phyloP scores from a whole-genome alignment of 2,113 vertebrate genomes.

The Pantherophis guttatus region DNA sequence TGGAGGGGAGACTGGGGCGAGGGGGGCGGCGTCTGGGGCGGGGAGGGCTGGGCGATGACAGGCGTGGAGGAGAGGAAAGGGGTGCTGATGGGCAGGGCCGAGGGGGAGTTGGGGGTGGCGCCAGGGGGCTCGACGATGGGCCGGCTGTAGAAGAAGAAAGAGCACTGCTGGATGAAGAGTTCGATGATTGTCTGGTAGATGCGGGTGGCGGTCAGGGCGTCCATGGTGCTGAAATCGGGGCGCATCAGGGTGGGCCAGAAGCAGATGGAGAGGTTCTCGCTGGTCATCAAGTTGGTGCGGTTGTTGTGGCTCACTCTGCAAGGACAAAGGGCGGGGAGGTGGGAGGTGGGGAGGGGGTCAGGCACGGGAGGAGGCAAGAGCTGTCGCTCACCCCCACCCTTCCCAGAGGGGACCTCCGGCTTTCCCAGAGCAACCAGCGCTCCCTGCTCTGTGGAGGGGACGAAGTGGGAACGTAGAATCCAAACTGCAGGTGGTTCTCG shows the following conservation, averaged over 20 bases:
- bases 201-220: slow-evolving; percentile 88
- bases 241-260: slow-evolving; percentile 96
- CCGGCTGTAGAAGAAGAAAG: slow-evolving; percentile 91
- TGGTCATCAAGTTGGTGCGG: slow-evolving; percentile 92
- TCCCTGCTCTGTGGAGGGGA: background rate
- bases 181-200: slow-evolving; percentile 98
- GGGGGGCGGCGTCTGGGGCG: slow-evolving; percentile 76
- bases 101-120: slow-evolving; percentile 69
- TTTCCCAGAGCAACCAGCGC: background rate
- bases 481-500: background rate
- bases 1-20: slow-evolving; percentile 82
- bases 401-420: background rate
- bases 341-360: rapidly evolving
- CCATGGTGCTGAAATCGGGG: slow-evolving; percentile 94
- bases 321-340: background rate
- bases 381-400: background rate
- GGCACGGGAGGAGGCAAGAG: background rate
- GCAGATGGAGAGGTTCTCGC: slow-evolving; percentile 95
- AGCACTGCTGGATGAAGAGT: slow-evolving; percentile 93
- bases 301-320: slow-evolving; percentile 86
- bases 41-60: slow-evolving; percentile 32
- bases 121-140: slow-evolving; percentile 78
- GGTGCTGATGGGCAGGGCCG: slow-evolving; percentile 47
- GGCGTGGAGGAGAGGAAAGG: slow-evolving; percentile 66
- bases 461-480: background rate